phyloP scores from a whole-genome alignment of 2,888 invertebrate species.

The Drosophila atripex region DNA sequence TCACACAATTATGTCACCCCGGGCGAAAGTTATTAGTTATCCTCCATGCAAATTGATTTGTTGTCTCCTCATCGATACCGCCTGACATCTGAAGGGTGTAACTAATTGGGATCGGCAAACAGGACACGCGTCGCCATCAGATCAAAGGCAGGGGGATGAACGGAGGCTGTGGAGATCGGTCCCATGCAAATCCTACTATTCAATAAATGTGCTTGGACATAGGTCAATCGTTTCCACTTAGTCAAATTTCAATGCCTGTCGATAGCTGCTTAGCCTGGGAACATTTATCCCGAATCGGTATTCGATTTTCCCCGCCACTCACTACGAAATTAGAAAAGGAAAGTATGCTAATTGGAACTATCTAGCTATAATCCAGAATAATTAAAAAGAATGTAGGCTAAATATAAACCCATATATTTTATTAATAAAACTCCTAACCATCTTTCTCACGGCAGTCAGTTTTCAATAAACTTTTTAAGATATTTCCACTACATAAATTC shows the following conservation, averaged over 20 bases:
- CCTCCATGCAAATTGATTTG: constrained; percentile 71
- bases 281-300: constrained; percentile 5
- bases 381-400: no score
- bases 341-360: constrained; percentile 5
- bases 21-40: constrained; percentile 64
- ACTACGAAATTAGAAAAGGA: background rate
- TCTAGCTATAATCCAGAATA: background rate
- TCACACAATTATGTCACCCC: constrained; percentile 72
- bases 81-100: constrained; percentile 60
- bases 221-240: constrained; percentile 73
- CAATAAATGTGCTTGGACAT: constrained; percentile 71
- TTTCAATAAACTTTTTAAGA: constrained; percentile 45
- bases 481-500: constrained; percentile 71
- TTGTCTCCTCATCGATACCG: constrained; percentile 47
- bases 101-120: constrained; percentile 68
- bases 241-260: constrained; percentile 51
- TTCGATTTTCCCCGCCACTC: constrained; percentile 9
- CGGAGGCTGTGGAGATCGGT: background rate
- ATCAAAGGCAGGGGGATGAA: constrained; percentile 37
- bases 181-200: constrained; percentile 63
- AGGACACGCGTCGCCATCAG: constrained; percentile 60
- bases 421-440: background rate
- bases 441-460: constrained; percentile 57
- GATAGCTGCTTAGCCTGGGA: constrained; percentile 58
- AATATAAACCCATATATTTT: no score